A percentile compares a stretch with the other conserved stretches of the same genome.
Conservation (phyloP, 2,797 vertebrate genomes). For the Chloroceryle amazona region DNA sequence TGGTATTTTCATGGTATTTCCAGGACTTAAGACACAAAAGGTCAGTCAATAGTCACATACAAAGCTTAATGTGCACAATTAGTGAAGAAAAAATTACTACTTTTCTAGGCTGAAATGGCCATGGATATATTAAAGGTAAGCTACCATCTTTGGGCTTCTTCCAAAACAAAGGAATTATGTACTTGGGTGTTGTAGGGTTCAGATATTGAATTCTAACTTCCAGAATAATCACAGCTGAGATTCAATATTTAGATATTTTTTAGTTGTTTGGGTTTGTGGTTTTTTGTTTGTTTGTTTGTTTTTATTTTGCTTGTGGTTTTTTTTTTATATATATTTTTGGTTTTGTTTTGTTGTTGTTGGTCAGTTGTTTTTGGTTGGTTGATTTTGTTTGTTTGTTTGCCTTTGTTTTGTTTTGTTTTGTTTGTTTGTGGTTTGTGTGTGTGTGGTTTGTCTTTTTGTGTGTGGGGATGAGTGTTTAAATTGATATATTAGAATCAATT, state of each 20-base stretch:
- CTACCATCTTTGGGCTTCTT: neutral
- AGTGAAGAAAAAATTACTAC: neutral
- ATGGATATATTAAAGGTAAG: neutral
- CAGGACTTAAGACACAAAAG: neutral
- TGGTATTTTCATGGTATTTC: neutral
- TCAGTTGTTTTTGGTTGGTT: no score
- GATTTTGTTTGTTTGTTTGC: no score
- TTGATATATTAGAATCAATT: neutral
- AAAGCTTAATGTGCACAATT: neutral
- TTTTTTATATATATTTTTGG: no score
- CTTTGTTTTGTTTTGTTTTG: no score
- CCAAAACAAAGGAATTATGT: neutral
- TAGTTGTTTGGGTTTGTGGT: neutral
- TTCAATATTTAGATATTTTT: neutral
- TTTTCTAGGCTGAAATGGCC: neutral
- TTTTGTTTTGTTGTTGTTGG: no score
- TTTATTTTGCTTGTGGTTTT: no score
- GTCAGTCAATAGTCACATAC: neutral
- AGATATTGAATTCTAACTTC: neutral
- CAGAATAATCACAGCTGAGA: neutral
- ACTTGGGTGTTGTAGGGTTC: neutral
- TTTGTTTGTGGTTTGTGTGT: no score
- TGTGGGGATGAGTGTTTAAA: no score
- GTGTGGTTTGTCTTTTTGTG: no score
- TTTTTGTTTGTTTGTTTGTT: fast-evolving